phyloP scores from a whole-genome alignment of 2,888 invertebrate genomes.

The Lymantria monacha region DNA sequence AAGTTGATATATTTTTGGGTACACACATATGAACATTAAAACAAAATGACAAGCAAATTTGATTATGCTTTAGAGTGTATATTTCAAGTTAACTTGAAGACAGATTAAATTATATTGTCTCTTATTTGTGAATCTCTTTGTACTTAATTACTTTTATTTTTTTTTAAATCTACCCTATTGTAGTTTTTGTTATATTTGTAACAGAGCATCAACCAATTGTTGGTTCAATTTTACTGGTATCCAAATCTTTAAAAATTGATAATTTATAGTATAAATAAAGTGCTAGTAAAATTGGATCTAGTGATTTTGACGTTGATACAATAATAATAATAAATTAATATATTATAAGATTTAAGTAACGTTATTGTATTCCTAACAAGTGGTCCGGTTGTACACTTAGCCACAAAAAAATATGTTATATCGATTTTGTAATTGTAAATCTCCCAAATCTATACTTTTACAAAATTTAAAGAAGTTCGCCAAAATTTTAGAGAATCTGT shows the following conservation, averaged over 20 bases:
- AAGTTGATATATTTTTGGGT: conserved; percentile 25
- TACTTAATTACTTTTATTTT: not conserved
- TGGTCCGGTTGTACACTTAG: conserved; percentile 49
- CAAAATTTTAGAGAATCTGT: conserved; percentile 16
- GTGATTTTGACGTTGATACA: conserved; percentile 55
- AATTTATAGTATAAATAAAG: conserved; percentile 30
- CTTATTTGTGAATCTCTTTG: not conserved
- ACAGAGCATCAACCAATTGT: conserved; percentile 42
- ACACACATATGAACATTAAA: not conserved
- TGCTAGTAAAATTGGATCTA: conserved; percentile 61
- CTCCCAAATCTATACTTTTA: conserved; percentile 13
- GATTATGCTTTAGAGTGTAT: not conserved
- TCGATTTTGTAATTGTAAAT: conserved; percentile 30
- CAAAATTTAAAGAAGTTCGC: conserved; percentile 11
- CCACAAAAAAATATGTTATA: conserved; percentile 31
- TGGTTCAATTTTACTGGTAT: conserved; percentile 60
- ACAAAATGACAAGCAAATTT: not conserved
- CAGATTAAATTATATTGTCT: not conserved
- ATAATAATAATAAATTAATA: conserved; percentile 73
- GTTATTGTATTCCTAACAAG: conserved; percentile 64
- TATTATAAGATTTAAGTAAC: conserved; percentile 60
- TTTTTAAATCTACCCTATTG: not conserved
- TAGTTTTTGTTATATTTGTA: not conserved
- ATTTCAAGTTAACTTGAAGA: not conserved
- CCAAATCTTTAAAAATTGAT: conserved; percentile 37